A percentile compares a stretch with the other conserved stretches of the same genome.
phyloP scores from a whole-genome alignment of 2,797 vertebrate species.

The Loris lydekkerianus region DNA sequence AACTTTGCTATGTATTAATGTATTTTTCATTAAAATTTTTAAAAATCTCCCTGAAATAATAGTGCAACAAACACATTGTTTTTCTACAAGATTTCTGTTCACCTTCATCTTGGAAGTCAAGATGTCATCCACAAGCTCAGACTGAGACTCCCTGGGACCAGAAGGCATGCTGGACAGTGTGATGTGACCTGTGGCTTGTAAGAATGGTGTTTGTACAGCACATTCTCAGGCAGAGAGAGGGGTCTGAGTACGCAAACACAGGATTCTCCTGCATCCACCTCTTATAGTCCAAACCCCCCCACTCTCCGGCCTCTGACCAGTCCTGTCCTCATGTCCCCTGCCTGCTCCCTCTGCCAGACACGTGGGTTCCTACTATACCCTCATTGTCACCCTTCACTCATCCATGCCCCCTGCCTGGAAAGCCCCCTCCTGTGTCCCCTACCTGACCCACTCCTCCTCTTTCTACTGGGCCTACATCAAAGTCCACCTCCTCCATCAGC shows the following conservation, averaged over 20 bases:
- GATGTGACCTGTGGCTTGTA: background rate
- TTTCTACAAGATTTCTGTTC: background rate
- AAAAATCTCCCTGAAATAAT: background rate
- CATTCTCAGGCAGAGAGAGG: background rate
- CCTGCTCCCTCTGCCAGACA: background rate
- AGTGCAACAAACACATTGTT: background rate
- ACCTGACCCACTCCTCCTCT: background rate
- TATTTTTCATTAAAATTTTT: background rate
- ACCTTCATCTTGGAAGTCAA: background rate
- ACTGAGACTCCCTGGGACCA: background rate
- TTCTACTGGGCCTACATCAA: background rate
- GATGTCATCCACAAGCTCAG: background rate
- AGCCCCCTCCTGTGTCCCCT: background rate
- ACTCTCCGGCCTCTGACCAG: background rate
- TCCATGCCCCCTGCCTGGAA: background rate
- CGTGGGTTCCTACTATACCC: rapidly evolving
- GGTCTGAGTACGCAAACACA: background rate
- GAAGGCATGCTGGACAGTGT: background rate
- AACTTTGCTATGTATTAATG: background rate
- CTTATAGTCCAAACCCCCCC: background rate
- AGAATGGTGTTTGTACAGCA: rapidly evolving
- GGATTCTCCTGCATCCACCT: background rate
- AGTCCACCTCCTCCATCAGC: background rate
- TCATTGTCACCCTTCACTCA: background rate
- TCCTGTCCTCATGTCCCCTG: rapidly evolving